Base-by-base conservation (phyloP, 1,140 invertebrate species). In the Drosophila ercepeae region DNA sequence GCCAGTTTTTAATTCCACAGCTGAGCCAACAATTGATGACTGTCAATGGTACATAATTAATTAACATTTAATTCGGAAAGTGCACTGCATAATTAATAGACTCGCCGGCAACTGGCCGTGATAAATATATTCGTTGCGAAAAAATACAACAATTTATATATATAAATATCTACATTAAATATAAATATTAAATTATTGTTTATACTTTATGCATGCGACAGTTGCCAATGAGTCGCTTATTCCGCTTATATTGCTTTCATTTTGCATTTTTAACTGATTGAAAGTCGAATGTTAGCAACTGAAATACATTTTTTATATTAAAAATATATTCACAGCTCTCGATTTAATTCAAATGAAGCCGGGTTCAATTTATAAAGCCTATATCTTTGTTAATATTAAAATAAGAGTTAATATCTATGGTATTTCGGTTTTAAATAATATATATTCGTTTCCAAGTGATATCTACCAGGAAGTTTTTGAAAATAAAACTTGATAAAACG, bases 141-240 rank as follows among this genome's bases (percentile, higher is more conserved):
- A 60, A 29, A 21, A 46, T 19, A 14, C n/a, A n/a, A n/a, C n/a
- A 6, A 29, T 18, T 29, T 5, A 1, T 29, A 36, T 45, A 39
- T 68, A 68, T 32, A 42, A 18, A 21, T 25, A 29, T 27, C 6
- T 29, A 42, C 16, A 57, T 69, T 68, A 55, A 54, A 42, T 64
- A 75, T 78, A 61, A 61, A 78, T 84, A 65, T 71, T 78, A 78
- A 54, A 65, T 67, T 71, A 78, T 75, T 84, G 52, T 78, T 75
- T 84, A 55, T 78, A 27, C 53, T 52, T 78, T 78, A 55, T 83
- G 55, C 57, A 42, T 36, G 27, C 42, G 64, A 59, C 64, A 59
- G 79, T 60, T 67, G 49, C 65, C 48, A 61, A 42, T 79, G 50
- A 53, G 42, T 49, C 32, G 58, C 39, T 55, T 57, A 16, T 34